phyloP scores from a whole-genome alignment of 2,797 vertebrate genomes.

The Pseudochirops cupreus region DNA sequence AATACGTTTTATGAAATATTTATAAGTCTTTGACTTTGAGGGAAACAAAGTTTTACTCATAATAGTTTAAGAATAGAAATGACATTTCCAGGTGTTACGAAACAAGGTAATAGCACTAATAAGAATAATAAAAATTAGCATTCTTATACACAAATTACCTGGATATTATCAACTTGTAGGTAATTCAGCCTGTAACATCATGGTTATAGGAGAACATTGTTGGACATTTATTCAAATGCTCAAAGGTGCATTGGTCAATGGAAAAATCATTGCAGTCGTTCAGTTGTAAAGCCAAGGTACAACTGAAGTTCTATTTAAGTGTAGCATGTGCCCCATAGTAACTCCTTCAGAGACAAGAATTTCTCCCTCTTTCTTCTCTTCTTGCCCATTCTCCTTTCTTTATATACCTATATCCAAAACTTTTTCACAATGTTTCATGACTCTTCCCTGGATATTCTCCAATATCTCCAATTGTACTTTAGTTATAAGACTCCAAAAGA shows the following conservation, averaged over 20 bases:
- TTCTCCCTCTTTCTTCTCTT: not conserved
- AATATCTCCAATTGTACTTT: constrained; percentile 27
- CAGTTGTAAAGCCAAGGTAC: not conserved
- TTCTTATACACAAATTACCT: not conserved
- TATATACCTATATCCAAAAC: not conserved
- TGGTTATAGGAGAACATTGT: not conserved
- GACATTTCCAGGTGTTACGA: not conserved
- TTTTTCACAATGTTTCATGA: not conserved
- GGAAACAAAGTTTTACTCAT: not conserved
- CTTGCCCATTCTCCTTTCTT: constrained; percentile 18
- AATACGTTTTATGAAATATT: not conserved
- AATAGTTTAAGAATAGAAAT: not conserved
- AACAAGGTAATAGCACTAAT: not conserved
- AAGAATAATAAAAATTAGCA: not conserved
- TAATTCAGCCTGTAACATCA: not conserved
- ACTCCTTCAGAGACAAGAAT: not conserved
- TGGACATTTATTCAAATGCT: not conserved
- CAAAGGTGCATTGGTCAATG: not conserved
- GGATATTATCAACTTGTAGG: not conserved
- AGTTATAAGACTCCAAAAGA: not conserved
- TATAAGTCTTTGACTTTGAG: not conserved
- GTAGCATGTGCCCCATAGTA: not conserved
- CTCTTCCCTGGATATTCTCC: not conserved
- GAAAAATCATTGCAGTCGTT: not conserved
- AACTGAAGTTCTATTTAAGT: not conserved